These are phyloP conservation scores for Carcina quercana DNA, from an alignment of 2,888 invertebrate genomes.

Conservation along the genomic window DNA sequence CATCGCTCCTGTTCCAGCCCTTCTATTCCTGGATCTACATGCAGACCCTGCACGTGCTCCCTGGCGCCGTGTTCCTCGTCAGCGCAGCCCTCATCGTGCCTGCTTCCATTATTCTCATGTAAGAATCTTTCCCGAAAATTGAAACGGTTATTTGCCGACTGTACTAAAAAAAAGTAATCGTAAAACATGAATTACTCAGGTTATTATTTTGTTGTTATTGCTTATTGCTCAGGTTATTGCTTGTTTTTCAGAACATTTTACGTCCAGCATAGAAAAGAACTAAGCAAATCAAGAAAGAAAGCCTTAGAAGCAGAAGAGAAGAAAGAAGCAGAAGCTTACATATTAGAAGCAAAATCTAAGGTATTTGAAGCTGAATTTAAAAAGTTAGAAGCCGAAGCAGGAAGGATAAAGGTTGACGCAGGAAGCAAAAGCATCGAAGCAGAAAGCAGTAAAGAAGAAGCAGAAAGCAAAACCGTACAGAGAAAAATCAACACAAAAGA, in stretches of 20 bases:
- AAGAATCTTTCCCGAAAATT: too few species aligned
- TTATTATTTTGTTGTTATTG: too few species aligned
- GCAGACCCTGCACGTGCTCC: slow-evolving; percentile 50
- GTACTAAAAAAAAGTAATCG: too few species aligned
- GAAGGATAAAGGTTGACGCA: too few species aligned
- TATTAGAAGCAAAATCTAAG: slow-evolving; percentile 21
- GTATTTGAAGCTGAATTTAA: too few species aligned
- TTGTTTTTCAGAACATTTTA: slow-evolving; percentile 46
- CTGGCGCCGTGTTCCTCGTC: slow-evolving; percentile 55
- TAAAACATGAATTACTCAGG: too few species aligned
- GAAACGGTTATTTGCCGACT: too few species aligned
- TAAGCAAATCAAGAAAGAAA: slow-evolving; percentile 36
- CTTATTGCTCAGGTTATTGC: too few species aligned
- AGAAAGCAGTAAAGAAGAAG: slow-evolving; percentile 28
- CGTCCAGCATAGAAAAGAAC: slow-evolving; percentile 34
- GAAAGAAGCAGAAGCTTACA: slow-evolving; percentile 28
- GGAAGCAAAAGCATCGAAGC: too few species aligned
- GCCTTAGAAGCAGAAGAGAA: slow-evolving; percentile 50
- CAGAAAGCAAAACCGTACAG: too few species aligned
- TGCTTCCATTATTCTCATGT: slow-evolving; percentile 46
- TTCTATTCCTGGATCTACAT: slow-evolving; percentile 64
- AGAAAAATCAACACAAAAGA: too few species aligned
- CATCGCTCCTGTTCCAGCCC: slow-evolving; percentile 55
- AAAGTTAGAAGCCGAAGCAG: too few species aligned
- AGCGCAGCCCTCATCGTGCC: slow-evolving; percentile 50